Evolutionary conservation across 2,113 vertebrate genomes (phyloP), one percentile per base, ranked within the genome.

Genomic region (Cinclus mexicanus): DNA sequence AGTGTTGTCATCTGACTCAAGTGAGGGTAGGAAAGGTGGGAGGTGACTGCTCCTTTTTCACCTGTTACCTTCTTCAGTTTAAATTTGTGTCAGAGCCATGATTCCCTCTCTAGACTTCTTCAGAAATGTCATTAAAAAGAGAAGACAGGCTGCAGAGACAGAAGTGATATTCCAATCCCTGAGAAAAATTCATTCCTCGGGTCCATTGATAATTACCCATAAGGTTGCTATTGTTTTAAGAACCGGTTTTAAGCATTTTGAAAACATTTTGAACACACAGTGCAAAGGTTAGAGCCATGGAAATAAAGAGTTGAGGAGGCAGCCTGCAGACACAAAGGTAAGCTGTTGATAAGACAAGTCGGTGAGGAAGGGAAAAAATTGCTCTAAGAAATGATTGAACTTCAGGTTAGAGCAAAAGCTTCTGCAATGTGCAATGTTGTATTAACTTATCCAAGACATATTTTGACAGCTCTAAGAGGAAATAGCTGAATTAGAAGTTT

Each of bases 401-500:
- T 94, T 91, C 39, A 92, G 69, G 94, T 94, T 93, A 85, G 37
- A 95, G 87, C 69, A 82, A 86, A 96, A 96, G 44, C 71, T 92
- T 94, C 84, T 82, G 82, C 84, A 91, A 93, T 33, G 47, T 90
- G 83, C 77, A 90, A 85, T 28, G 78, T 83, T 93, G 69, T 92
- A 91, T 95, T 96, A 94, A 78, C 92, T 94, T 90, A 91, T 77
- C 81, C 90, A 61, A 70, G 89, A 81, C 57, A 63, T 89, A 90
- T 89, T 96, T 93, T 97, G 94, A 94, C 93, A 96, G 77, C 89
- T 91, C 42, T 50, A 78, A 94, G 77, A 90, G 56, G 91, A 97
- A 97, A 96, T 68, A 93, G 92, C 82, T 96, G 95, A 97, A 96
- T 92, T 94, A 96, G 94, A 96, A 94, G 83, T 96, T 94, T 96